Percentiles rank a stretch among this genome's conserved stretches.
Conservation (phyloP, 2,797 vertebrate species). For the Acridotheres tristis region DNA sequence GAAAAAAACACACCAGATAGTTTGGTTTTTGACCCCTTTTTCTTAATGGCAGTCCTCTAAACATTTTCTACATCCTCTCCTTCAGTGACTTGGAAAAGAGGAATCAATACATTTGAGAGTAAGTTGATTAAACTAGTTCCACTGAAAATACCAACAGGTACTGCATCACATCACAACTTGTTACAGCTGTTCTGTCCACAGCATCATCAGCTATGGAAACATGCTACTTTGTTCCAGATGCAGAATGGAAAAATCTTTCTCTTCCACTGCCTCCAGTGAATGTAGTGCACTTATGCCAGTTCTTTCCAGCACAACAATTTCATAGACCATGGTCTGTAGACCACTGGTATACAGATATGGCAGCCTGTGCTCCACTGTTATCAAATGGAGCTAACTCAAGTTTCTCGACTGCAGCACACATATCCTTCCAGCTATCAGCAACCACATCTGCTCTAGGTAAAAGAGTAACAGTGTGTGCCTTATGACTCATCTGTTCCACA, state of each 20-base stretch:
- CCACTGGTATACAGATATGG: not conserved
- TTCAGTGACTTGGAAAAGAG: not conserved
- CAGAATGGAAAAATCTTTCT: not conserved
- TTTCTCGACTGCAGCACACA: not conserved
- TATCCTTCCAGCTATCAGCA: not conserved
- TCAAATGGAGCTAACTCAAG: not conserved
- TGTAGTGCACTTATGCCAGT: not conserved
- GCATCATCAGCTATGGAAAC: not conserved
- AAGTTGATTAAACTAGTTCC: not conserved
- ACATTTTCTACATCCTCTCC: not conserved
- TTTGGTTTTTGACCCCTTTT: not conserved
- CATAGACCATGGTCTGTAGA: not conserved
- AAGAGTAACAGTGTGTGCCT: not conserved
- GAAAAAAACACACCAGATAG: not conserved
- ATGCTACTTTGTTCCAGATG: not conserved
- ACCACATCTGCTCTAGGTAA: not conserved
- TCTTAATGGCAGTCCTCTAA: not conserved
- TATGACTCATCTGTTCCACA: not conserved
- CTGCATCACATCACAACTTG: not conserved
- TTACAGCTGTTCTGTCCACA: not conserved
- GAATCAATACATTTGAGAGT: not conserved
- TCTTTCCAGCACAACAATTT: not conserved
- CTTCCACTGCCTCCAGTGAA: not conserved
- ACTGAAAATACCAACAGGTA: not conserved
- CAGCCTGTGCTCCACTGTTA: not conserved